Evolutionary conservation across 2,888 invertebrate genomes (phyloP).

Genomic region (Tridacna crocea): DNA sequence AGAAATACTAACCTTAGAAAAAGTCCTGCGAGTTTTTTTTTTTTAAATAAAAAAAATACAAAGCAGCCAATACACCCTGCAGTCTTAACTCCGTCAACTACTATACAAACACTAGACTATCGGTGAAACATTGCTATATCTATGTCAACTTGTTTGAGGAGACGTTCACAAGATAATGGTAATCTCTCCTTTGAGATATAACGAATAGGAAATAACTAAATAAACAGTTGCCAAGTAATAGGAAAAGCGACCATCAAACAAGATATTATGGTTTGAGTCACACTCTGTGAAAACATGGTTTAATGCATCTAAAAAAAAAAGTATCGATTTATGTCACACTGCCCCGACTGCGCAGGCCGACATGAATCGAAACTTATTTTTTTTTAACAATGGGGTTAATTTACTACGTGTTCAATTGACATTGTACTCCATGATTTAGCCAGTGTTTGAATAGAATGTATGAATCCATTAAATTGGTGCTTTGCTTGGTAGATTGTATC

Average conservation of each 20-base stretch:
- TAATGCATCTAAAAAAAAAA: background rate
- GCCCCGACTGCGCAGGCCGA: too few relatives aligned
- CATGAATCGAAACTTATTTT: too few relatives aligned
- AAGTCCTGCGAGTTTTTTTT: too few relatives aligned
- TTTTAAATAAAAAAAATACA: too few relatives aligned
- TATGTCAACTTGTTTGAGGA: slow-evolving; percentile 20
- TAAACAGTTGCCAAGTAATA: slow-evolving; percentile 13
- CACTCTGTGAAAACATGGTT: background rate
- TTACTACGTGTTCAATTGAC: too few relatives aligned
- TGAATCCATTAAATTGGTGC: background rate
- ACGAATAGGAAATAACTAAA: slow-evolving; percentile 5
- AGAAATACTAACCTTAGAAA: too few relatives aligned
- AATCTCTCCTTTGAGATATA: slow-evolving; percentile 17
- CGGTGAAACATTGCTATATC: slow-evolving; percentile 18
- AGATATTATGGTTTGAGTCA: background rate
- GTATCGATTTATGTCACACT: too few relatives aligned
- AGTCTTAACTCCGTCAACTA: background rate
- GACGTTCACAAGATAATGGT: slow-evolving; percentile 17
- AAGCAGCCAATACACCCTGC: background rate
- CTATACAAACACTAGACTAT: background rate
- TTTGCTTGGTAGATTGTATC: background rate
- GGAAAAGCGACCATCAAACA: background rate
- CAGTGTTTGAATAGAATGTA: background rate
- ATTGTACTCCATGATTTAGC: too few relatives aligned
- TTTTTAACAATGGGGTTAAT: too few relatives aligned